These are phyloP conservation scores for Formica exsecta DNA, from an alignment of 1,140 invertebrate genomes.

Conservation along the genomic window DNA sequence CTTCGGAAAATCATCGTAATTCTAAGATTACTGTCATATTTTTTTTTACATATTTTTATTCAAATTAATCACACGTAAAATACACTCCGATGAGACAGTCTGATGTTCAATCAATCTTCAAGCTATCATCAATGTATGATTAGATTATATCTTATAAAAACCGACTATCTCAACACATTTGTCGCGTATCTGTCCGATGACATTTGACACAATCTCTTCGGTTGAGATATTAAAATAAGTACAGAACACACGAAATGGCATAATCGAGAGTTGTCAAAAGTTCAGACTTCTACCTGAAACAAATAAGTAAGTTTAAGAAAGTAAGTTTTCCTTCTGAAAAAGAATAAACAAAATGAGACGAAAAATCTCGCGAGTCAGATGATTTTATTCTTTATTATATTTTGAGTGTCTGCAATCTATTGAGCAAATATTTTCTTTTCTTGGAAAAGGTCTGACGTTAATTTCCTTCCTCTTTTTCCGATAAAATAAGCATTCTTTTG, in stretches of 20 bases:
- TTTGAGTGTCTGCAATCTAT: not conserved
- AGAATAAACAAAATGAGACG: not conserved
- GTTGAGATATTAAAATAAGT: not conserved
- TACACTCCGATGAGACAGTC: not conserved
- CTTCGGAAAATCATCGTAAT: conserved; percentile 13
- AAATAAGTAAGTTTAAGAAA: conserved; percentile 23
- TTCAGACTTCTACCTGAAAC: conserved; percentile 62
- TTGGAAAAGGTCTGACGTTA: not conserved
- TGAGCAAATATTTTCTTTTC: not conserved
- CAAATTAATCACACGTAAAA: not conserved
- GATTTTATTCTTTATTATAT: not conserved
- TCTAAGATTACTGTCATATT: not conserved
- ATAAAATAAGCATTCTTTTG: conserved; percentile 1
- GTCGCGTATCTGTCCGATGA: not conserved
- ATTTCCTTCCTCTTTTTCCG: not conserved
- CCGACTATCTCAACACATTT: not conserved
- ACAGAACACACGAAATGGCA: not conserved
- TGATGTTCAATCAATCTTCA: not conserved
- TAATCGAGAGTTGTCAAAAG: conserved; percentile 20
- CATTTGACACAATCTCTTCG: conserved; percentile 18
- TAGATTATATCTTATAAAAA: not conserved
- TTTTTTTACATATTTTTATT: not conserved
- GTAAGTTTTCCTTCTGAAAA: not conserved
- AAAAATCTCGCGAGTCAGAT: not conserved
- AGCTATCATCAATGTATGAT: not conserved